These are phyloP conservation scores for Syngnathus typhle DNA, from an alignment of 2,113 vertebrate genomes.

Conservation along the genomic window DNA sequence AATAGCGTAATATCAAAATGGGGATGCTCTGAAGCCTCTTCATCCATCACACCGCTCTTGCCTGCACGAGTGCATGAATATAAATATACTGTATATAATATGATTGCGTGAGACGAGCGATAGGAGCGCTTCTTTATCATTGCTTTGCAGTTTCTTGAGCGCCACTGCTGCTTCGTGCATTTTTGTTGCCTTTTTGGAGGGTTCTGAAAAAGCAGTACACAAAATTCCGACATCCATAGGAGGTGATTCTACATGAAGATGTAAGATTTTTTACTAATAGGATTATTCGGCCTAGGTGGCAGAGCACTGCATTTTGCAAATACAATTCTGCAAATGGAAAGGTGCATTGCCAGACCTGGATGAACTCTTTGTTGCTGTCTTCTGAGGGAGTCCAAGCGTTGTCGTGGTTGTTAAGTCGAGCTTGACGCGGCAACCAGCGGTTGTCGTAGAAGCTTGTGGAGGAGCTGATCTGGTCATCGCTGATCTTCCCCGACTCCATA, in stretches of 20 bases:
- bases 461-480: conserved; percentile 87
- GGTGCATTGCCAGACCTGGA: conserved; percentile 75
- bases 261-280: background rate
- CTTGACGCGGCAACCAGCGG: conserved; percentile 87
- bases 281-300: background rate
- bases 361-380: conserved; percentile 91
- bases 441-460: conserved; percentile 86
- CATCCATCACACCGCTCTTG: conserved; percentile 63
- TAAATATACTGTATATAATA: conserved; percentile 15
- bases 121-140: conserved; percentile 52
- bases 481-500: conserved; percentile 93
- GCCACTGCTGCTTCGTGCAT: background rate
- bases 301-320: background rate
- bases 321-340: background rate
- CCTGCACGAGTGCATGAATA: background rate
- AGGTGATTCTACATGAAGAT: background rate
- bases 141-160: conserved; percentile 40
- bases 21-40: conserved; percentile 57
- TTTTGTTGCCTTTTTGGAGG: background rate
- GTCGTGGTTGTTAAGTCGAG: conserved; percentile 89
- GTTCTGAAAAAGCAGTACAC: background rate
- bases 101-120: conserved; percentile 31
- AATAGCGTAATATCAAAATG: conserved; percentile 58
- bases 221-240: background rate
- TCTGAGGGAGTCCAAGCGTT: conserved; percentile 93